Percentiles rank a stretch among this genome's conserved stretches.
Conservation (phyloP, 1,140 invertebrate genomes). For the Orussus abietinus region DNA sequence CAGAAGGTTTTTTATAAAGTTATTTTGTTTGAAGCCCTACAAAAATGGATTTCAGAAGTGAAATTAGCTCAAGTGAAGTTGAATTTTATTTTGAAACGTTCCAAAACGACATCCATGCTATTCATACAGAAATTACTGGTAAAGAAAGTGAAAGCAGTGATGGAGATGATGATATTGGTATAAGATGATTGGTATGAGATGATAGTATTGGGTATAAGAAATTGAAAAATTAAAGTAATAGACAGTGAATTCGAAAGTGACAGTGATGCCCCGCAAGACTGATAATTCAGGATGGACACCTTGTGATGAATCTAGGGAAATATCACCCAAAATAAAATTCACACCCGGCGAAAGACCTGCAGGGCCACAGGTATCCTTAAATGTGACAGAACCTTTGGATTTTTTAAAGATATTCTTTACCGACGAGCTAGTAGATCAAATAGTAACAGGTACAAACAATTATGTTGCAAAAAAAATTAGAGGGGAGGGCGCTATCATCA, state of each 20-base stretch:
- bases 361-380: conserved; percentile 2
- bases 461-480: conserved; percentile 12
- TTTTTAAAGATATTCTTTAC: conserved; percentile 10
- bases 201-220: conserved; percentile 9
- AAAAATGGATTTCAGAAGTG: conserved; percentile 13
- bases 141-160: conserved; percentile 12
- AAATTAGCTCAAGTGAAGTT: conserved; percentile 10
- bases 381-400: not conserved
- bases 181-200: too few species aligned
- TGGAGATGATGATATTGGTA: conserved; percentile 12
- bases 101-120: not conserved
- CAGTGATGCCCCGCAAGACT: conserved; percentile 7
- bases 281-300: conserved; percentile 12
- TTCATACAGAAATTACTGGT: conserved; percentile 1
- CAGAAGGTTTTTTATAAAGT: conserved; percentile 5
- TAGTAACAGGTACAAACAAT: conserved; percentile 10
- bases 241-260: conserved; percentile 7
- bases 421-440: conserved; percentile 5
- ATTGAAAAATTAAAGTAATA: conserved; percentile 3
- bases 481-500: conserved; percentile 4
- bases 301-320: conserved; percentile 11
- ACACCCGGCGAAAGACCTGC: not conserved
- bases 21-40: conserved; percentile 7
- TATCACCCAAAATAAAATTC: conserved; percentile 13
- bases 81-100: conserved; percentile 5